Conservation (phyloP, 2,797 vertebrate species). For the Mus spretus region DNA sequence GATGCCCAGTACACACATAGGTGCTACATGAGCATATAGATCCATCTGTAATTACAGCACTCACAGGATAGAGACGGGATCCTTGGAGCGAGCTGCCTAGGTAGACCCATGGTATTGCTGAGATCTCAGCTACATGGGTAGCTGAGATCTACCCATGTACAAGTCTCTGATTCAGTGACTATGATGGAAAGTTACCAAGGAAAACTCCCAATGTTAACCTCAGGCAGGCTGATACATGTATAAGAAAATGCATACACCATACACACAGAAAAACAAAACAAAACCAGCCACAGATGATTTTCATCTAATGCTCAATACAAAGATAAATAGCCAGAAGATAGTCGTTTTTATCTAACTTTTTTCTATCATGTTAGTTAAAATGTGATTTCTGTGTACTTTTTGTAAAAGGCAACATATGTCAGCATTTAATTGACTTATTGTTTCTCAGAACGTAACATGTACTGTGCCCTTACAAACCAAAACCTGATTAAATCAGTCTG, state of each 20-base stretch:
- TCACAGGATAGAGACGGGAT: not conserved
- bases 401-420: constrained; percentile 59
- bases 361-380: constrained; percentile 36
- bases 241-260: not conserved
- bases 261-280: not conserved
- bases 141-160: too few relatives aligned
- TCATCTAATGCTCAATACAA: not conserved
- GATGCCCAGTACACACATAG: not conserved
- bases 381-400: constrained; percentile 55
- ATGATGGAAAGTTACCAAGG: not conserved
- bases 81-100: not conserved
- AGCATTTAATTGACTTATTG: constrained; percentile 63
- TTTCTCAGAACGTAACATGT: constrained; percentile 60
- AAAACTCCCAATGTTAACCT: not conserved
- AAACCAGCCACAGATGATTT: not conserved
- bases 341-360: constrained; percentile 25
- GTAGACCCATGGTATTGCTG: too few relatives aligned
- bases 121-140: not conserved
- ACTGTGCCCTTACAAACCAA: constrained; percentile 60
- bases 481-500: constrained; percentile 67
- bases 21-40: too few relatives aligned
- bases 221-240: not conserved
- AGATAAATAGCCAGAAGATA: constrained; percentile 16
- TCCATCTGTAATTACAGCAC: not conserved
- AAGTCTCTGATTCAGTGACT: not conserved